Conservation (phyloP, 2,888 invertebrate genomes). For the Adelognathus sp. region DNA sequence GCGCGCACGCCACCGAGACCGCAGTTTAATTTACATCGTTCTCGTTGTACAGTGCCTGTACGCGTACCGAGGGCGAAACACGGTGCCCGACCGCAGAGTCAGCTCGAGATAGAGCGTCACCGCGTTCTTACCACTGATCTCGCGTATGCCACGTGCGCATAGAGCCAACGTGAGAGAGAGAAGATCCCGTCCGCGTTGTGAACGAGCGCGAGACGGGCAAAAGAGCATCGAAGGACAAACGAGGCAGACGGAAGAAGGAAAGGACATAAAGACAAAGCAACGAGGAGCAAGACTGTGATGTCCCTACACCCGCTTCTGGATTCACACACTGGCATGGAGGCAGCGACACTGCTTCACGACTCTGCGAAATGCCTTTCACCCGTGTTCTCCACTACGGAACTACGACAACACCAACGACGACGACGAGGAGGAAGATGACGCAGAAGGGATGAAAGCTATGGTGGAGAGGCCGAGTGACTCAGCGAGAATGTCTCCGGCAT, state of each 20-base stretch:
- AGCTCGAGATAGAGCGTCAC: constrained; percentile 41
- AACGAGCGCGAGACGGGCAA: constrained; percentile 29
- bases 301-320: constrained; percentile 10
- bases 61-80: constrained; percentile 49
- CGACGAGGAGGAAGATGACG: not conserved
- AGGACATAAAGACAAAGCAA: constrained; percentile 15
- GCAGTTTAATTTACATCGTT: constrained; percentile 65
- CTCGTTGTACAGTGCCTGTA: constrained; percentile 10
- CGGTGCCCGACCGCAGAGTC: constrained; percentile 44
- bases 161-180: constrained; percentile 4
- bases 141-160: constrained; percentile 26
- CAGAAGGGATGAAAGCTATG: not conserved
- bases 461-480: constrained; percentile 37
- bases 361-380: constrained; percentile 19
- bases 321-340: not conserved
- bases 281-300: constrained; percentile 17
- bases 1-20: constrained; percentile 54
- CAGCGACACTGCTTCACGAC: not conserved
- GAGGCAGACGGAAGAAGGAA: not conserved
- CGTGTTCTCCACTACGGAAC: constrained; percentile 2
- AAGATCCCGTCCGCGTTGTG: constrained; percentile 25
- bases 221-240: constrained; percentile 4
- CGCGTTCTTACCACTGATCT: constrained; percentile 37
- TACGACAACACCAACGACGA: constrained; percentile 11
- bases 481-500: constrained; percentile 27